These are phyloP conservation scores for Myotis planiceps DNA, from an alignment of 2,797 vertebrate genomes.

Conservation along the genomic window DNA sequence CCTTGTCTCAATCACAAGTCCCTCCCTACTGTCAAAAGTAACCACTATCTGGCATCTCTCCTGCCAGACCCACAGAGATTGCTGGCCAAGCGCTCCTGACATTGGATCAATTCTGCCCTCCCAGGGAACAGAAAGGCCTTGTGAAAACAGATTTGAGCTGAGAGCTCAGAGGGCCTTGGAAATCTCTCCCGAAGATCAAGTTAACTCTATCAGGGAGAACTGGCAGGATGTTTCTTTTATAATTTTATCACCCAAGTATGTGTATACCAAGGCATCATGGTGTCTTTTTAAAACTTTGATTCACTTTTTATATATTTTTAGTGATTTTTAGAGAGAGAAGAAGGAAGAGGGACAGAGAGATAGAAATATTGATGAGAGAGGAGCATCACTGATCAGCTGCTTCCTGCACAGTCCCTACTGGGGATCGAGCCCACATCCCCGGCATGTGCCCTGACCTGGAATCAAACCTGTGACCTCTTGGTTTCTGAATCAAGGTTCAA, in stretches of 20 bases:
- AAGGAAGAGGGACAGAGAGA: not conserved
- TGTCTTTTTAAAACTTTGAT: not conserved
- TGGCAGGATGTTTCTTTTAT: not conserved
- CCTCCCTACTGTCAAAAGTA: not conserved
- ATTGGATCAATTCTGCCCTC: constrained; percentile 32
- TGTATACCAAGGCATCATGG: not conserved
- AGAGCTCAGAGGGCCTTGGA: constrained; percentile 42
- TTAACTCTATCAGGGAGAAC: not conserved
- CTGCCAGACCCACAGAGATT: constrained; percentile 1
- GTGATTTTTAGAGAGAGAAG: not conserved
- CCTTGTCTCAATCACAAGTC: not conserved
- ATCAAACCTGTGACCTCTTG: not conserved
- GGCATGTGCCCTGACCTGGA: not conserved
- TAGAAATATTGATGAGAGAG: not conserved
- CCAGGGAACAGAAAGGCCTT: constrained; percentile 44
- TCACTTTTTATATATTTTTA: not conserved
- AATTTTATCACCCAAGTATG: not conserved
- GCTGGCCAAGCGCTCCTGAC: not conserved
- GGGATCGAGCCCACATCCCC: not conserved
- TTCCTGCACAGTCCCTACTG: not conserved
- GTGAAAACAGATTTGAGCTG: constrained; percentile 42
- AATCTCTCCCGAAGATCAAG: not conserved
- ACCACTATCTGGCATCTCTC: not conserved
- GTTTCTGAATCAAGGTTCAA: not conserved
- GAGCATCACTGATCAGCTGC: not conserved